phyloP scores from a whole-genome alignment of 1,140 invertebrate species.

The Vanessa atalanta region DNA sequence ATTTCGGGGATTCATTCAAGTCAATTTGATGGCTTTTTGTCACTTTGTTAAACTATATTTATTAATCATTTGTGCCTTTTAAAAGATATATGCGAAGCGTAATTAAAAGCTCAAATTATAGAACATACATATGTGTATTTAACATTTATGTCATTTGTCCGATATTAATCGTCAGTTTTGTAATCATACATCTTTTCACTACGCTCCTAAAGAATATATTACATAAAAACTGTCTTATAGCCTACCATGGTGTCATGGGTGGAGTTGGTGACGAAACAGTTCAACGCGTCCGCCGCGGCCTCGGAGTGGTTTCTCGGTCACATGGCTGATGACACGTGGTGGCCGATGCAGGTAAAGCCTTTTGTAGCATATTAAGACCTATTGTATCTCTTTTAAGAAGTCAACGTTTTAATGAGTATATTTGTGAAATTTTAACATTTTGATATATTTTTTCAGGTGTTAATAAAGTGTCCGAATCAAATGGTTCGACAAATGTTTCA shows the following conservation, averaged over 20 bases:
- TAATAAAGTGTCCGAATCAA: slow-evolving; percentile 97
- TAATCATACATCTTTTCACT: too few relatives aligned
- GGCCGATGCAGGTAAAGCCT: slow-evolving; percentile 89
- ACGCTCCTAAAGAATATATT: too few relatives aligned
- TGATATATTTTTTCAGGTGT: slow-evolving; percentile 80
- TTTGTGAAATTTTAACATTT: neutral
- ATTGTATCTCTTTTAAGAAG: too few relatives aligned
- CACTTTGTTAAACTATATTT: too few relatives aligned
- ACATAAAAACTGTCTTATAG: slow-evolving; percentile 57
- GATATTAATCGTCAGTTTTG: too few relatives aligned
- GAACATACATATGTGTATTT: too few relatives aligned
- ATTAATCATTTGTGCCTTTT: too few relatives aligned
- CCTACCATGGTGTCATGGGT: slow-evolving; percentile 98
- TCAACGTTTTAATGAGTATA: slow-evolving; percentile 3
- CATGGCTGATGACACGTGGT: slow-evolving; percentile 96
- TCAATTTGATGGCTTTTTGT: too few relatives aligned
- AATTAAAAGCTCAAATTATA: too few relatives aligned
- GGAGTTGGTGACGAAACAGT: slow-evolving; percentile 95
- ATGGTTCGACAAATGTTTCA: slow-evolving; percentile 97
- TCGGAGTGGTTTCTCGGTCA: slow-evolving; percentile 96
- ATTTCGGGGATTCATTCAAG: too few relatives aligned
- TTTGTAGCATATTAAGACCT: neutral
- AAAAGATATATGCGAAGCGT: too few relatives aligned
- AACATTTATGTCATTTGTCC: too few relatives aligned
- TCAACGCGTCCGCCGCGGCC: slow-evolving; percentile 93